phyloP scores from a whole-genome alignment of 2,888 invertebrate species.

The Nymphalis urticae region DNA sequence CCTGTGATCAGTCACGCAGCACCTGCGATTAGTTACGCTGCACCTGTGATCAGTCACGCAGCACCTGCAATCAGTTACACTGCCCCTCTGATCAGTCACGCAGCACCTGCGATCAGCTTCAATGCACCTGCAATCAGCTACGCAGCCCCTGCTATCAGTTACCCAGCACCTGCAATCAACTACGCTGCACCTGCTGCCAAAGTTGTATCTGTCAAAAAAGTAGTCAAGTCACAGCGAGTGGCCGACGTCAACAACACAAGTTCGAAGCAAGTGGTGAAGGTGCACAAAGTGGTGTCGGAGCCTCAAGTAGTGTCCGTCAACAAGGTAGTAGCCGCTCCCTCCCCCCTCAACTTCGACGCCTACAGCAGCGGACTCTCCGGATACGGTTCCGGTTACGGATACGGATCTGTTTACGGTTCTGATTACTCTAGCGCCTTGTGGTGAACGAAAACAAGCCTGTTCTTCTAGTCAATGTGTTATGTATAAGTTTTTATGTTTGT shows the following conservation, averaged over 20 bases:
- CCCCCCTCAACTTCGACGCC: not conserved
- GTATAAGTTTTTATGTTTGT: not conserved
- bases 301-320: constrained; percentile 62
- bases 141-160: too few relatives aligned
- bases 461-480: not conserved
- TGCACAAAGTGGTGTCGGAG: constrained; percentile 56
- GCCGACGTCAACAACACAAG: constrained; percentile 43
- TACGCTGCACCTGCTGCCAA: constrained; percentile 41
- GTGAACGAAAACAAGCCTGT: constrained; percentile 19
- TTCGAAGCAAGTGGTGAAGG: constrained; percentile 48
- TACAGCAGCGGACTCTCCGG: not conserved
- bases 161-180: not conserved
- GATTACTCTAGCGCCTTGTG: constrained; percentile 42
- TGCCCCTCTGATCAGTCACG: too few relatives aligned
- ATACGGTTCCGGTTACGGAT: constrained; percentile 35
- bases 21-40: not conserved
- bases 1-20: not conserved
- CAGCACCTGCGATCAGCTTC: too few relatives aligned
- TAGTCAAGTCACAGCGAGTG: constrained; percentile 51
- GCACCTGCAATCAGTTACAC: not conserved
- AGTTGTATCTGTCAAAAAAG: constrained; percentile 52
- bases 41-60: constrained; percentile 33
- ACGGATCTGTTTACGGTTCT: constrained; percentile 28
- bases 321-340: constrained; percentile 52
- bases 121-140: too few relatives aligned